Evolutionary conservation across 2,113 vertebrate species (phyloP).

Genomic region (Semicossyphus pulcher): DNA sequence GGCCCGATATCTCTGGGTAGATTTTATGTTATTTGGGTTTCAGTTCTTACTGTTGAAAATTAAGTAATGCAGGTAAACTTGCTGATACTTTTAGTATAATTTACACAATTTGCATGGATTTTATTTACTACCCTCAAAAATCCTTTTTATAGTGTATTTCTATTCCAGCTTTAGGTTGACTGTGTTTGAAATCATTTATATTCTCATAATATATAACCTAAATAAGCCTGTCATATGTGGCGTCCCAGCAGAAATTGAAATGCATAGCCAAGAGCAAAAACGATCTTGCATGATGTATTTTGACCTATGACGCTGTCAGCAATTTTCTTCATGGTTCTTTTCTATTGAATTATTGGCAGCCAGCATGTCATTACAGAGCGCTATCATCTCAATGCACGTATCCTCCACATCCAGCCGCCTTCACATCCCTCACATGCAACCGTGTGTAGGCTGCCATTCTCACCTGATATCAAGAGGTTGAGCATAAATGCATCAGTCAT

Average conservation of each 20-base stretch:
- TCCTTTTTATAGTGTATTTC: no score
- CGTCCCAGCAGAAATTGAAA: neutral
- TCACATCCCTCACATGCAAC: conserved; percentile 13
- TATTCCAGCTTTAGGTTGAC: neutral
- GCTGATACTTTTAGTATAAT: no score
- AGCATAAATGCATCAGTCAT: conserved; percentile 22
- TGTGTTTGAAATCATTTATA: neutral
- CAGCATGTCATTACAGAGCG: neutral
- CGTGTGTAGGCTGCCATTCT: conserved; percentile 43
- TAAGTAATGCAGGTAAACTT: no score
- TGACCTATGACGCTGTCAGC: neutral
- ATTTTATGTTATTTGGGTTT: no score
- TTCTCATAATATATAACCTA: neutral
- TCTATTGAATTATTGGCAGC: conserved; percentile 11
- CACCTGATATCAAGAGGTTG: conserved; percentile 33
- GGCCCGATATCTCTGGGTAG: no score
- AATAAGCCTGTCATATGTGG: neutral
- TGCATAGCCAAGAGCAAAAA: neutral
- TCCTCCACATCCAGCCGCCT: conserved; percentile 18
- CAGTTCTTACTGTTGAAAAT: no score
- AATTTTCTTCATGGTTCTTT: conserved; percentile 26
- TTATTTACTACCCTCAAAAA: no score
- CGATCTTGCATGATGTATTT: neutral
- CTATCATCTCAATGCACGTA: conserved; percentile 15
- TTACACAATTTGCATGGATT: no score